Evolutionary conservation across 2,113 vertebrate species (phyloP), one percentile per base, ranked within the genome.

Genomic region (Salminus brasiliensis): DNA sequence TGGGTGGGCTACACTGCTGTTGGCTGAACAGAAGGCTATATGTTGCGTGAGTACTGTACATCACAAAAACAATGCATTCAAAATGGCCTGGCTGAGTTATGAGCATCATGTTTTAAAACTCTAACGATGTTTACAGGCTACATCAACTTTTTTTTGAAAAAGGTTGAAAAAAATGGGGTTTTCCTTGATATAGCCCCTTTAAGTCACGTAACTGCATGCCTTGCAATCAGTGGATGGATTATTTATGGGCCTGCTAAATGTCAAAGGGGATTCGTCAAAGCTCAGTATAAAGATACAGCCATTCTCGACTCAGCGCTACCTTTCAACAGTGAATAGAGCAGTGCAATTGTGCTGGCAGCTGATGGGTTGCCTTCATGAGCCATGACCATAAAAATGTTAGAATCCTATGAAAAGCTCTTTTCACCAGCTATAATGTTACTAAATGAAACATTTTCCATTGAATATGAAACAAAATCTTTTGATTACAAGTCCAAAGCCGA

Each of bases 381-480:
- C 57, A 57, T 59, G 27, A 74, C 36, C 29, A 30, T 45, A 73
- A 62, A 62, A 18, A 74, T 13, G 36, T 45, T 60, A 60, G 7
- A 63, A 23, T 47, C 57, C 45, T 63, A 36, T 57, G 16, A 41
- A 74, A 49, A 47, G 16, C 9, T 62, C 25, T 18, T 47, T 74
- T 45, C 57, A 47, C 45, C 32, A 41, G 39, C 72, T 62, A 74
- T 62, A 74, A 62, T 74, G 39, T 41, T 18, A 62, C 55, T 74
- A 60, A 74, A 55, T 55, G 10, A 55, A 55, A n/a, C 18, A 30
- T 30, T 59, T 62, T 74, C 57, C 72, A 23, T 32, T 32, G 18
- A 25, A 55, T 55, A 55, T 23, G 52, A 55, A 55, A 36, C 16
- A 18, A 36, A 18, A 36, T 10, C 30, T 34, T n/a, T 65, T 1